phyloP scores from a whole-genome alignment of 2,113 vertebrate species.

The Muntiacus reevesi region DNA sequence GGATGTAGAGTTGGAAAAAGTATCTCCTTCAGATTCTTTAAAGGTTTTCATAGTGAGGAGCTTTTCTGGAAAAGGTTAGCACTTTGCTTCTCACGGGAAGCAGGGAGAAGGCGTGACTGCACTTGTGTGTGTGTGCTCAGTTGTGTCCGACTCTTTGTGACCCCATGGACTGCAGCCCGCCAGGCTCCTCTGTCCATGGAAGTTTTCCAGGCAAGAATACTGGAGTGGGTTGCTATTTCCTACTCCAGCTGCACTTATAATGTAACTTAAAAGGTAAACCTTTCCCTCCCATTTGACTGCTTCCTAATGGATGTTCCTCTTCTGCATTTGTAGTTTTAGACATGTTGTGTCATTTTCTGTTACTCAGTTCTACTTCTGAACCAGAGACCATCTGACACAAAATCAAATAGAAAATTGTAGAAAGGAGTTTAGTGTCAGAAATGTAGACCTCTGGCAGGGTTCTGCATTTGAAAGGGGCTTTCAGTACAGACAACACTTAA shows the following conservation, averaged over 20 bases:
- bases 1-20: neutral
- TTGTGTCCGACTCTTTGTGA: neutral
- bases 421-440: conserved; percentile 8
- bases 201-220: neutral
- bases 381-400: neutral
- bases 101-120: neutral
- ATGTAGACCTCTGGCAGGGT: neutral
- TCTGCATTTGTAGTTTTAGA: neutral
- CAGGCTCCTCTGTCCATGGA: neutral
- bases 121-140: neutral
- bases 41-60: neutral
- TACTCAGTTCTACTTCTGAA: neutral
- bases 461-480: neutral
- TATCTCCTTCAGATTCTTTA: neutral
- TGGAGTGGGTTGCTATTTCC: neutral
- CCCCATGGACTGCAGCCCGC: neutral
- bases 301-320: neutral
- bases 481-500: neutral
- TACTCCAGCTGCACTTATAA: neutral
- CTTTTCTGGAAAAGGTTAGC: neutral
- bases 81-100: neutral
- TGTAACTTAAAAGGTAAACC: neutral
- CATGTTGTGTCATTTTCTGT: neutral
- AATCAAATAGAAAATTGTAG: neutral
- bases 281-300: neutral